Evolutionary conservation across 2,797 vertebrate species (phyloP), one percentile per base, ranked within the genome.

Genomic region (Hylomyscus alleni): DNA sequence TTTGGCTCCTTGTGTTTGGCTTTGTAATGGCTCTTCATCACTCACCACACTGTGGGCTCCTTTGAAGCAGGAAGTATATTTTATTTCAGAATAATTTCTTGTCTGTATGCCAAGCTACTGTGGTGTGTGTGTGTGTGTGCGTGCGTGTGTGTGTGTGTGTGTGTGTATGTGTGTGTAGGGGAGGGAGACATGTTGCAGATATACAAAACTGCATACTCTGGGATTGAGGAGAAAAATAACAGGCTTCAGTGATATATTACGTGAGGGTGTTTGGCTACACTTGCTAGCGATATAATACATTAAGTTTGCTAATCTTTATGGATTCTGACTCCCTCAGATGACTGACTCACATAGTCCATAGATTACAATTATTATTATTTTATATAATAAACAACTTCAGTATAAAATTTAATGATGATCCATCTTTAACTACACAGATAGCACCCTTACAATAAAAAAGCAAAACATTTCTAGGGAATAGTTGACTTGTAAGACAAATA

Each of bases 331-430:
- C 6, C 84, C 34, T 92, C 58, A 29, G 22, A 34, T n/a, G 29
- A 3, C 58, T 5, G 24, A 72, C 26, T 95, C 6, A 54, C 47
- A 83, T 69, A 62, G 24, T 20, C 9, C 20, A 10, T 86, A 24
- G 56, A 40, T 58, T 89, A 54, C 3, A 88, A 10, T 69, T 52
- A 22, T 67, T 84, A 67, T 47, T 40, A 44, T 73, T 29, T 56
- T 72, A 80, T 56, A 56, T 44, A 67, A 6, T 56, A 90, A 52
- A 90, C 90, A 93, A 87, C 8, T 44, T 54, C 40, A 19, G 13
- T 34, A 80, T 94, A 72, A 31, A 89, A 77, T 89, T n/a, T 85
- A 92, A 40, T 84, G 37, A 73, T 34, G 62, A 83, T 90, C 89
- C 44, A 31, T 95, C 73, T 92, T 85, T 88, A 67, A 80, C 17